Conservation (phyloP, 2,888 invertebrate genomes). For the Tiliacea aurago region DNA sequence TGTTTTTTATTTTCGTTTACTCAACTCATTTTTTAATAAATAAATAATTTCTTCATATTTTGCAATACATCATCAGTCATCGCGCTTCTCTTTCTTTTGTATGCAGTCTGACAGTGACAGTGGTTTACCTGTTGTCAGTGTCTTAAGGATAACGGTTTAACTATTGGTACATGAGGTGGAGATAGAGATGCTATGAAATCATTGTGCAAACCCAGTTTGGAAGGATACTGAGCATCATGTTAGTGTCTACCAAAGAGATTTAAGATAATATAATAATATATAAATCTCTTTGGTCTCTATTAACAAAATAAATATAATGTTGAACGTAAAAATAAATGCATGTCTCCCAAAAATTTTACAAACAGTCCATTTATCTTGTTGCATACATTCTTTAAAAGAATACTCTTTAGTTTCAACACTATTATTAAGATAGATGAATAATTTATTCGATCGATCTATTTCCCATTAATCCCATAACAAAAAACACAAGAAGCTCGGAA, state of each 20-base stretch:
- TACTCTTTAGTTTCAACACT: background rate
- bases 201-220: background rate
- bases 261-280: background rate
- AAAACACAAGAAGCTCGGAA: background rate
- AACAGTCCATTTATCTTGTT: background rate
- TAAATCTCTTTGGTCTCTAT: background rate
- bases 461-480: constrained; percentile 10
- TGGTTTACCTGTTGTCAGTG: too few species aligned
- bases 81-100: too few species aligned
- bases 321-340: background rate
- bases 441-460: constrained; percentile 1
- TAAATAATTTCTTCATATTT: too few species aligned
- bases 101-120: too few species aligned
- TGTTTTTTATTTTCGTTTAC: too few species aligned
- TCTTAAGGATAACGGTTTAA: too few species aligned
- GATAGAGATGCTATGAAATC: background rate
- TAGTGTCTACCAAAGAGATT: background rate
- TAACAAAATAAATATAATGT: background rate
- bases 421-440: background rate
- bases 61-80: too few species aligned
- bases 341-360: background rate
- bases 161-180: too few species aligned
- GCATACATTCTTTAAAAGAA: background rate
- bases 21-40: too few species aligned
- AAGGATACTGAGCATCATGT: background rate